Evolutionary conservation across 2,888 invertebrate genomes (phyloP), one percentile per base, ranked within the genome.

Genomic region (Apeira syringaria): DNA sequence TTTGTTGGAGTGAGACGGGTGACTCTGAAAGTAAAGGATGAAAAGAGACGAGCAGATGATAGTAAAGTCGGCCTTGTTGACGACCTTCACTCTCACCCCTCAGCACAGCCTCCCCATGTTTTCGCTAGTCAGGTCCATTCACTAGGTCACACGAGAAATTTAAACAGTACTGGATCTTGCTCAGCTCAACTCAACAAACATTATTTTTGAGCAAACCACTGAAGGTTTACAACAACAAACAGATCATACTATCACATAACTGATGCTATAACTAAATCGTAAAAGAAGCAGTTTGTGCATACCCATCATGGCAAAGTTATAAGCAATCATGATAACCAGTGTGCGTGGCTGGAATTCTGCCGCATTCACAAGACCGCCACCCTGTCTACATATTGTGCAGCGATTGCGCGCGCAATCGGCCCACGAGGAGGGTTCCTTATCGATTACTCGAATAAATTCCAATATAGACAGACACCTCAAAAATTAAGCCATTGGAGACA

Each of bases 61-160:
- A 80, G 84, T 84, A 81, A 75, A 71, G 62, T 61, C 79, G 80
- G 81, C 80, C 84, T 82, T 80, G 80, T 59, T 51, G 64, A 67
- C 77, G 83, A 83, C 86, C 85, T 87, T 85, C 82, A 66, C 55
- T 64, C 73, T 69, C 76, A 74, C 70, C 78, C 76, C 69, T 64
- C 52, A 47, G 52, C 54, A 38, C 52, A 71, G 61, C 61, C 53
- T 46, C 73, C 73, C 70, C 69, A 69, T 67, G 68, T 74, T 73
- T 75, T 76, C 72, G 68, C 66, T 64, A 69, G 62, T 62, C 60
- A 57, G 74, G 76, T 85, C 25, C 89, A 90, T 89, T 90, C 88
- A 89, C 81, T 56, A 81, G 41, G 40, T 15, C 27, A 27, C 15
- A 20, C 3, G 39, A 13, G 25, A 36, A 35, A 17, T 31, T 17